Evolutionary conservation across 2,888 invertebrate genomes (phyloP), one percentile per base, ranked within the genome.

Genomic region (Oeneis ivallda): DNA sequence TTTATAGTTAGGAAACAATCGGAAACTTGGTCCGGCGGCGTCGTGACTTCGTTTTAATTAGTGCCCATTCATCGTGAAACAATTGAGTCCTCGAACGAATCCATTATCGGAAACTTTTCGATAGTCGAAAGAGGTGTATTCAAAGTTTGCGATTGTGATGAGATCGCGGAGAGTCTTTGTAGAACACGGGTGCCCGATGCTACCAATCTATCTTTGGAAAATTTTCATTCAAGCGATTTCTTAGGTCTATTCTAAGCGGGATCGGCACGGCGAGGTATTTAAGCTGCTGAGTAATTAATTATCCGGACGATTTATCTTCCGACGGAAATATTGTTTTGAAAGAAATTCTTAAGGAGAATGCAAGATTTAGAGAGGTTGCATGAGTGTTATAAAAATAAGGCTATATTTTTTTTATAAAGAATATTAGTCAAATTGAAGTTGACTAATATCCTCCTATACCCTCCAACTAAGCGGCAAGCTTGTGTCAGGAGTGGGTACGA

Each of bases 11-110:
- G 81, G 82, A 83, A 87, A 90, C 88, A 89, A 89, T 89, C 84
- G 84, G 78, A 79, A 89, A 89, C 83, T 90, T 87, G 83, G 87
- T 86, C 89, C 85, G 78, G 81, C 86, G 76, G 81, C 86, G 87
- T 81, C 86, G 85, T 87, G 89, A 91, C 90, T 91, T 89, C 88
- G 85, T 92, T 92, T 92, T 92, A 92, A 92, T 92, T 92, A 92
- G 91, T 88, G 83, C 88, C 91, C 90, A 92, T 92, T 92, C 90
- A 92, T 90, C 85, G 87, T 80, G 76, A 89, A 89, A 91, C 92
- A 90, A 91, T 92, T 81, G 89, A 85, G 85, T 87, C 83, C 84
- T 86, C 84, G 84, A 86, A 89, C 89, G 84, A 89, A 91, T 90
- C 90, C 86, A 91, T 92, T 92, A 91, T 89, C 56, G 84, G 76